phyloP scores from a whole-genome alignment of 2,113 vertebrate species.

The Glaucidium brasilianum region DNA sequence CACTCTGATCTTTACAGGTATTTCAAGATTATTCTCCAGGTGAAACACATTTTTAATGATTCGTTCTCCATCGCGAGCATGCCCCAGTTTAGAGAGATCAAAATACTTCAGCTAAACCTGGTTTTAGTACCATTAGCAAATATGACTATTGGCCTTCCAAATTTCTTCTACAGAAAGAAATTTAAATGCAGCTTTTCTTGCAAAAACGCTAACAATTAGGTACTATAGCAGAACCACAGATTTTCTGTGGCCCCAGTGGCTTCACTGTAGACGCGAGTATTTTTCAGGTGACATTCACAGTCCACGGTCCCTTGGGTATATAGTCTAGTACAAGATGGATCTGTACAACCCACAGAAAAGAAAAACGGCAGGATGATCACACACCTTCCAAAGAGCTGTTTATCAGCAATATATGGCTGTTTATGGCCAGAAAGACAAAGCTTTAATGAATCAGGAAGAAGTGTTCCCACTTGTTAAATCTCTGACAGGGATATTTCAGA shows the following conservation, averaged over 20 bases:
- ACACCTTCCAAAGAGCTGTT: not conserved
- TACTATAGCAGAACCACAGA: not conserved
- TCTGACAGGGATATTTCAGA: not conserved
- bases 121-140: not conserved
- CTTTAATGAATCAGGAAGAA: not conserved
- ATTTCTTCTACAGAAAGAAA: not conserved
- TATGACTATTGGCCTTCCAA: not conserved
- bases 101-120: not conserved
- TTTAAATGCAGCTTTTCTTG: not conserved
- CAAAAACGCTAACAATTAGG: not conserved
- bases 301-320: fast-evolving
- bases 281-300: not conserved
- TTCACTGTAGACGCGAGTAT: not conserved
- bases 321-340: not conserved
- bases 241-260: not conserved
- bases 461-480: not conserved
- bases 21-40: not conserved
- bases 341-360: not conserved
- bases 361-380: not conserved
- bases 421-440: not conserved
- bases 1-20: not conserved
- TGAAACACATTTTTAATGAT: not conserved
- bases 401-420: not conserved
- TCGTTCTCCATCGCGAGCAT: not conserved
- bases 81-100: not conserved